Evolutionary conservation across 2,797 vertebrate genomes (phyloP).

Genomic region (Dromococcyx pavoninus): DNA sequence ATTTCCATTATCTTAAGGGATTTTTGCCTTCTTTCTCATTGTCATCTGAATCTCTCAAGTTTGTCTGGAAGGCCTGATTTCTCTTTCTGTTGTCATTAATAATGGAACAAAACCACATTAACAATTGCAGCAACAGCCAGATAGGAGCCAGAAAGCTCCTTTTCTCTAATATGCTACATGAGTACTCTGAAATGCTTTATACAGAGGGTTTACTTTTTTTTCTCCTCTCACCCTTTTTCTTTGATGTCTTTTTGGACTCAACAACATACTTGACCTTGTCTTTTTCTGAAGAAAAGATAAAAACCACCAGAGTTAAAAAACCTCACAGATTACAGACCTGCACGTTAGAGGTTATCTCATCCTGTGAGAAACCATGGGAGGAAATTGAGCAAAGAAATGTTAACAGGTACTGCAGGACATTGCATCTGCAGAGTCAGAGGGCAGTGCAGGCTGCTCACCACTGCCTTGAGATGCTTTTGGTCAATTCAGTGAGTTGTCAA

Average conservation of each 20-base stretch:
- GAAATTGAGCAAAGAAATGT: not conserved
- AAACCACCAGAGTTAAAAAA: not conserved
- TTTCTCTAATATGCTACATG: not conserved
- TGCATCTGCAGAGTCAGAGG: not conserved
- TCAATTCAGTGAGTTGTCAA: conserved; percentile 71
- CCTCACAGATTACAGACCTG: not conserved
- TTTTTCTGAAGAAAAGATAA: not conserved
- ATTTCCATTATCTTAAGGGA: not conserved
- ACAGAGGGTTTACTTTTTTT: not conserved
- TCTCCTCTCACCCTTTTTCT: not conserved
- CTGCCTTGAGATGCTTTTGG: conserved; percentile 76
- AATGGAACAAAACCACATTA: conserved; percentile 66
- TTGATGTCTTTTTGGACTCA: not conserved
- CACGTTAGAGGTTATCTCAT: not conserved
- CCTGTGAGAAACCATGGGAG: not conserved
- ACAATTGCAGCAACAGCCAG: conserved; percentile 10
- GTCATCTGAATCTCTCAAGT: not conserved
- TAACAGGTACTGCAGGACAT: not conserved
- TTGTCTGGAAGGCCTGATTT: conserved; percentile 22
- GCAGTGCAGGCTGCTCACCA: not conserved
- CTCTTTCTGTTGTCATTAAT: conserved; percentile 63
- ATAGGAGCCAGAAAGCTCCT: conserved; percentile 49
- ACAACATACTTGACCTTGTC: not conserved
- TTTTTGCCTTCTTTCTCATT: not conserved
- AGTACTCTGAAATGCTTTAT: conserved; percentile 17